Percentiles rank a stretch among this genome's conserved stretches.
These are phyloP conservation scores for Heliconius melpomene DNA, from an alignment of 1,140 invertebrate genomes.

Conservation along the genomic window DNA sequence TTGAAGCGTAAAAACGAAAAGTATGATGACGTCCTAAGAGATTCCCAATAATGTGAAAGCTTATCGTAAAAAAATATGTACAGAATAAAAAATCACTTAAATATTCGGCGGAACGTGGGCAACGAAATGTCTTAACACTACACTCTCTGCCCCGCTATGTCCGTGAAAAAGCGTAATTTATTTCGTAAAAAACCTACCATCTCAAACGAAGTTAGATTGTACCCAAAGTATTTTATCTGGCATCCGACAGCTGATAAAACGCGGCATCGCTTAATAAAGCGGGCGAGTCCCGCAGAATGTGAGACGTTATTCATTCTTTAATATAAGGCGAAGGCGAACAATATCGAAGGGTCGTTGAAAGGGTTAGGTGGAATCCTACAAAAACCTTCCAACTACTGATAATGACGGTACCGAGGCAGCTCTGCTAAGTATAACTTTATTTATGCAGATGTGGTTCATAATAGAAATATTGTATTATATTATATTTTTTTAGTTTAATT, in stretches of 20 bases:
- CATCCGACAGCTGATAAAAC: constrained; percentile 19
- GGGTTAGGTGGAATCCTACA: constrained; percentile 15
- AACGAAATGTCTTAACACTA: too few relatives aligned
- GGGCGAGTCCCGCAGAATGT: constrained; percentile 17
- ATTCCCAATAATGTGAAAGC: too few relatives aligned
- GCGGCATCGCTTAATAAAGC: constrained; percentile 22
- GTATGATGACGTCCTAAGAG: too few relatives aligned
- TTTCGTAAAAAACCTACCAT: background rate
- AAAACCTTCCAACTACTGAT: constrained; percentile 17
- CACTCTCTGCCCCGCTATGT: background rate
- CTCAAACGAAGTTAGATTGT: background rate
- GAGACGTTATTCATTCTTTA: constrained; percentile 20
- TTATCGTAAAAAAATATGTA: too few relatives aligned
- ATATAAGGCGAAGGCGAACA: constrained; percentile 17
- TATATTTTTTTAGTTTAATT: background rate
- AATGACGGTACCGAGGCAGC: background rate
- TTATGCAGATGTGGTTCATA: background rate
- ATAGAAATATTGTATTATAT: background rate
- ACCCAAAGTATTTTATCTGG: constrained; percentile 7
- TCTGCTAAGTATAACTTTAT: background rate
- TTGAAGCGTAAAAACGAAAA: too few relatives aligned
- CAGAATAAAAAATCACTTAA: too few relatives aligned
- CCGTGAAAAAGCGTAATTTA: background rate
- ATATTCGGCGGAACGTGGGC: too few relatives aligned
- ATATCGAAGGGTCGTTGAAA: constrained; percentile 6